phyloP scores from a whole-genome alignment of 2,797 vertebrate species.

The Schizothorax lantsangensis region DNA sequence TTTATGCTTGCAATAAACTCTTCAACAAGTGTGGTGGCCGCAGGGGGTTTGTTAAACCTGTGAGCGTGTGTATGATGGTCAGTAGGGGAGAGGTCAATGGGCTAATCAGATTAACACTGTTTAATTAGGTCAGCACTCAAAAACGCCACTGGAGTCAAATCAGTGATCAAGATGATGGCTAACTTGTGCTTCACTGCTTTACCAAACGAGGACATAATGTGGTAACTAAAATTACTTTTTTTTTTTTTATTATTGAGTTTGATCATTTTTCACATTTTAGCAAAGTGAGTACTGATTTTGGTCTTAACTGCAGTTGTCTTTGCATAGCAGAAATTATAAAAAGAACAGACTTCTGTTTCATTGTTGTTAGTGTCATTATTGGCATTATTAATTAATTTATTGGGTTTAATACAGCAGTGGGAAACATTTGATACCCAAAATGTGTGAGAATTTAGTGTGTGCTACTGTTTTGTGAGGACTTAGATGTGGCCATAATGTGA shows the following conservation, averaged over 20 bases:
- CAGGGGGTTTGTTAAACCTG: constrained; percentile 26
- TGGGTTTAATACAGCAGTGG: not conserved
- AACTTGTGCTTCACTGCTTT: not conserved
- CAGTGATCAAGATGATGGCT: not conserved
- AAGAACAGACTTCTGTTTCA: not conserved
- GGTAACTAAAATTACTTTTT: not conserved
- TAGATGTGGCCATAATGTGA: not conserved
- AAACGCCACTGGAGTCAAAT: not conserved
- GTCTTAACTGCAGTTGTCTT: not conserved
- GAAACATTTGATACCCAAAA: not conserved
- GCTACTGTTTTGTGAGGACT: not conserved
- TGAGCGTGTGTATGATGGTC: constrained; percentile 35
- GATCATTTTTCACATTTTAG: not conserved
- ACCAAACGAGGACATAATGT: not conserved
- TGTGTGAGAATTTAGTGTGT: not conserved
- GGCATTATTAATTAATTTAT: not conserved
- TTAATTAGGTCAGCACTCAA: constrained; percentile 32
- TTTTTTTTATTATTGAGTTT: not conserved
- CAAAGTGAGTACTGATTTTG: too few species aligned
- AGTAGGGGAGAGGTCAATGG: constrained; percentile 55
- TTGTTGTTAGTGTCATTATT: not conserved
- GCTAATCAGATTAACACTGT: constrained; percentile 56
- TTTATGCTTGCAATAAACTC: constrained; percentile 24
- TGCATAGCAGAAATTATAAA: not conserved
- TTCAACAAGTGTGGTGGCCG: constrained; percentile 30